phyloP scores from a whole-genome alignment of 23 tunicate species.

The Oikopleura dioica region DNA sequence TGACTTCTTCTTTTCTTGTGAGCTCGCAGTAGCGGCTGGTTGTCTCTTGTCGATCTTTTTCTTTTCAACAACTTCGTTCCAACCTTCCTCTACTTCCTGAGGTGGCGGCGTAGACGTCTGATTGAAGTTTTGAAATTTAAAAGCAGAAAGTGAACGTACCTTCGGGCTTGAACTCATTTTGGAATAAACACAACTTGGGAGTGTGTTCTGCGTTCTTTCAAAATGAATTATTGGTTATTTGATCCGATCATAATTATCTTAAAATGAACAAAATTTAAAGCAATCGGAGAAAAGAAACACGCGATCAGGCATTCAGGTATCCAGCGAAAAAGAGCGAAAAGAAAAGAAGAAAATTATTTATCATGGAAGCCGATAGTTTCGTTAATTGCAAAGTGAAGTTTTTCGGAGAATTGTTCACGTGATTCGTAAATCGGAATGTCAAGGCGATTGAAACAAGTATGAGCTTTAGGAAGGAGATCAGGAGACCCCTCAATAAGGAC shows the following conservation, averaged over 20 bases:
- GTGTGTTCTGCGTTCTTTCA: no score
- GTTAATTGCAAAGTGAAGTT: background rate
- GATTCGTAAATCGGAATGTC: background rate
- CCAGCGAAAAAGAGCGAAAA: background rate
- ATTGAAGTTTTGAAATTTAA: no score
- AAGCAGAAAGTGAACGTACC: no score
- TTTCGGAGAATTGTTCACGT: background rate
- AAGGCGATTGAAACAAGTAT: background rate
- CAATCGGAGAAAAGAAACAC: no score
- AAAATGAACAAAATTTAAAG: background rate
- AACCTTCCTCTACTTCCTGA: no score
- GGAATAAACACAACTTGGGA: no score
- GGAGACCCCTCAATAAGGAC: background rate
- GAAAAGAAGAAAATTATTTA: background rate
- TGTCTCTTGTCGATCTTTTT: no score
- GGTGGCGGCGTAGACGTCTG: no score
- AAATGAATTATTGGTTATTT: background rate
- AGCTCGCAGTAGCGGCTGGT: no score
- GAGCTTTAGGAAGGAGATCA: background rate
- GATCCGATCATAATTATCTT: background rate
- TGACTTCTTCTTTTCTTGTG: no score
- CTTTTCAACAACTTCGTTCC: background rate
- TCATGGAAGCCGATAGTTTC: background rate
- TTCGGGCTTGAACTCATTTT: no score
- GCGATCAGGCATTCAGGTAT: no score